These are phyloP conservation scores for Falcunculus frontatus DNA, from an alignment of 2,113 vertebrate species.

Conservation along the genomic window DNA sequence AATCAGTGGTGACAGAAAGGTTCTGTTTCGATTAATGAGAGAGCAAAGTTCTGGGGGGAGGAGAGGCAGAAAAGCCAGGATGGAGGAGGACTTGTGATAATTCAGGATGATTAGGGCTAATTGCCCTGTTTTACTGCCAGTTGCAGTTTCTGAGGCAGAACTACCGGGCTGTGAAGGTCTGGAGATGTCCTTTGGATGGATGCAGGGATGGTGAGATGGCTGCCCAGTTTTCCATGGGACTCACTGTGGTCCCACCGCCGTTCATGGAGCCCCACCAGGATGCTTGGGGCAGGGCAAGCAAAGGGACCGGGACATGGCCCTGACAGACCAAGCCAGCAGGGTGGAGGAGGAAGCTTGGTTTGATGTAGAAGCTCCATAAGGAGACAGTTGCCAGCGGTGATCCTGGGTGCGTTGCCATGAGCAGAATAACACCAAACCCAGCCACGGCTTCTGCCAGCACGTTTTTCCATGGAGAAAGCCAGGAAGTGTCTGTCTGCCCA, in stretches of 20 bases:
- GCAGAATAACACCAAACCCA: neutral
- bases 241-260: neutral
- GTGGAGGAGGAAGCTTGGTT: neutral
- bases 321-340: neutral
- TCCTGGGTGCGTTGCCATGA: neutral
- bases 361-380: neutral
- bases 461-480: neutral
- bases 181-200: neutral
- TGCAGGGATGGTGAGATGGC: fast-evolving
- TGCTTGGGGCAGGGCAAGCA: neutral
- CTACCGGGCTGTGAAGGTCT: neutral
- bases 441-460: fast-evolving
- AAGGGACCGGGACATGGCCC: neutral
- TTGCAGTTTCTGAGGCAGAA: neutral
- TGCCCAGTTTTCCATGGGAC: neutral
- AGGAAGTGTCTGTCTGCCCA: neutral
- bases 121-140: neutral
- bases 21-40: constrained; percentile 12
- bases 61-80: neutral
- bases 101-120: neutral
- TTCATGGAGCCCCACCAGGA: neutral
- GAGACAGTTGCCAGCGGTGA: neutral
- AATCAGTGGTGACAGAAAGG: constrained; percentile 31
- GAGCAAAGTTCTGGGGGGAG: neutral
- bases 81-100: neutral